Evolutionary conservation across 1,140 invertebrate genomes (phyloP).

Genomic region (Achroia grisella): DNA sequence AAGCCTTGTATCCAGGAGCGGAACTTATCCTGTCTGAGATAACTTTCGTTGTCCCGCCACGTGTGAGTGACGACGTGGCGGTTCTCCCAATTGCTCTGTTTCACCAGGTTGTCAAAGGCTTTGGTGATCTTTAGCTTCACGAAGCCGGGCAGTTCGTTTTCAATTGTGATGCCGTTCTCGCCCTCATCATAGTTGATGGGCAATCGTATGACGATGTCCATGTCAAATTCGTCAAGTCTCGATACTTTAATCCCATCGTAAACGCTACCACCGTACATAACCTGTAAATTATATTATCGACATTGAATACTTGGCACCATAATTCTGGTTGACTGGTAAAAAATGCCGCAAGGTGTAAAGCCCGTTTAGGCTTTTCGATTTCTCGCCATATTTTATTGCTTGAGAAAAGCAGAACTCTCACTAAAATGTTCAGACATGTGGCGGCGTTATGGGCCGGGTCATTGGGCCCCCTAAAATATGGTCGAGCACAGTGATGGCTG

Average conservation of each 20-base stretch:
- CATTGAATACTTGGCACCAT: too few relatives aligned
- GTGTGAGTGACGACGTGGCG: conserved; percentile 43
- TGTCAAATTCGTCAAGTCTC: conserved; percentile 73
- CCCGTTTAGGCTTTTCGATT: too few relatives aligned
- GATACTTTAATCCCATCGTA: conserved; percentile 72
- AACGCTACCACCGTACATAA: conserved; percentile 71
- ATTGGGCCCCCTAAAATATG: too few relatives aligned
- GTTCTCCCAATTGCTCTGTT: conserved; percentile 46
- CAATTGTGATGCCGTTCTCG: conserved; percentile 43
- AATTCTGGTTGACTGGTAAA: too few relatives aligned
- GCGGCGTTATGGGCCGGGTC: too few relatives aligned
- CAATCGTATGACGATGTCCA: conserved; percentile 69
- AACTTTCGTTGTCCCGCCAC: conserved; percentile 45
- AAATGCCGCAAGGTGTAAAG: too few relatives aligned
- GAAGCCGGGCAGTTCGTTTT: conserved; percentile 39
- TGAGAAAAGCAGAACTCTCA: too few relatives aligned
- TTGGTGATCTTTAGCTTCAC: conserved; percentile 39
- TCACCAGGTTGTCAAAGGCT: conserved; percentile 44
- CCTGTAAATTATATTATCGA: conserved; percentile 12
- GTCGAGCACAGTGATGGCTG: too few relatives aligned
- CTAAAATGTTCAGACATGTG: too few relatives aligned
- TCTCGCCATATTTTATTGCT: too few relatives aligned
- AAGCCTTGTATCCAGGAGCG: conserved; percentile 58
- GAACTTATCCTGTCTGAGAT: conserved; percentile 62
- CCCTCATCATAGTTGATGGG: conserved; percentile 47